phyloP scores from a whole-genome alignment of 2,113 vertebrate genomes.

The Mystacornis crossleyi region DNA sequence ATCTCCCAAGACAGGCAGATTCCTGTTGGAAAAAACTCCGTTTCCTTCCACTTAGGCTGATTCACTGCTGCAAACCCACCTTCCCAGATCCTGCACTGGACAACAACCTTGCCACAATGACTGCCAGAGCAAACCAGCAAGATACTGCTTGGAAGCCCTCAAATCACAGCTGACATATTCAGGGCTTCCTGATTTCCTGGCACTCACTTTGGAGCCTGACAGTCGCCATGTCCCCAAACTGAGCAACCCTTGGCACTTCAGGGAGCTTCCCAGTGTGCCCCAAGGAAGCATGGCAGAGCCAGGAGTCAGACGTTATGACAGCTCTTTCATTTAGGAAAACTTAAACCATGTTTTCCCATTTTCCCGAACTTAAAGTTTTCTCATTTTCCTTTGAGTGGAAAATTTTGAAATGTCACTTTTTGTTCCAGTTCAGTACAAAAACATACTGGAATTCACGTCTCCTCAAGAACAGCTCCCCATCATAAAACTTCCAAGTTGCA shows the following conservation, averaged over 20 bases:
- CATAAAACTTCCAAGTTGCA: slow-evolving; percentile 22
- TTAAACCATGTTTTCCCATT: background rate
- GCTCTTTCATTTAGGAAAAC: background rate
- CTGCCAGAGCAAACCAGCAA: background rate
- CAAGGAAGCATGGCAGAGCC: background rate
- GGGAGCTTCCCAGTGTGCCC: background rate
- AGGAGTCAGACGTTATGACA: background rate
- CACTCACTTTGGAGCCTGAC: background rate
- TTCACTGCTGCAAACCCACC: background rate
- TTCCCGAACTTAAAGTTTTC: background rate
- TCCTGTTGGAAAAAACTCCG: background rate
- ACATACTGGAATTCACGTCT: background rate
- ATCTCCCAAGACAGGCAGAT: background rate
- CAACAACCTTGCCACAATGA: rapidly evolving
- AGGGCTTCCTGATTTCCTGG: background rate
- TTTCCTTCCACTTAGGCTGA: background rate
- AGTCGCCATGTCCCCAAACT: background rate
- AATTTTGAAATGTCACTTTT: slow-evolving; percentile 24
- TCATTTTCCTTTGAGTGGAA: background rate
- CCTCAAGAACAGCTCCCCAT: background rate
- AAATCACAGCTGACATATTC: background rate
- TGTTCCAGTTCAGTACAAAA: slow-evolving; percentile 1
- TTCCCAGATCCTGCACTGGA: background rate
- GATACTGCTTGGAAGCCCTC: background rate
- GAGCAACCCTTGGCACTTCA: background rate